Evolutionary conservation across 2,113 vertebrate genomes (phyloP), one percentile per base, ranked within the genome.

Genomic region (Triplophysa rosa): DNA sequence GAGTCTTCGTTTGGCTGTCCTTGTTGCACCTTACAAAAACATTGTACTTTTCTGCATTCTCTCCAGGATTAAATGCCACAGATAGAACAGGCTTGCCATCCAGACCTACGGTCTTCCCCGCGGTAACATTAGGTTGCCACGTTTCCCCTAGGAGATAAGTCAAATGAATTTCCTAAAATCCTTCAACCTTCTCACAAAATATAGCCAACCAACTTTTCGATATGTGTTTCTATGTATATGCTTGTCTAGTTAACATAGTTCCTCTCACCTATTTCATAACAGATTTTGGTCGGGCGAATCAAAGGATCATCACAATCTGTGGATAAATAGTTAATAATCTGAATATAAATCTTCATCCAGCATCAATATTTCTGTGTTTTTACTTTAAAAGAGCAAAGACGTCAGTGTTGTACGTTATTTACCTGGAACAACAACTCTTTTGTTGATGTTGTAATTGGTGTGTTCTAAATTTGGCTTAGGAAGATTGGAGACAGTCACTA

Each of bases 401-500:
- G 52, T 33, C 26, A 24, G 63, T 37, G 10, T 29, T 29, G 3
- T 37, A 37, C 6, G 16, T 14, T 9, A 76, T 88, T 73, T 80
- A 94, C 93, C 87, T 26, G 88, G 87, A 42, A 92, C 87, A 0
- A 0, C 3, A 24, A 93, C 0, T 0, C 11, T 24, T 2, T 1
- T 0, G 8, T 61, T 63, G 63, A 93, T 47, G 16, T 90, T 68
- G 12, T 89, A 89, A 72, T 0, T 0, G 61, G 80, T 90, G 82
- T 92, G 70, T 11, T 13, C 2, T 2, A 82, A 0, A 33, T 90
- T 87, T 16, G 90, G 90, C 87, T 89, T 91, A 17, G 93, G 93
- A 62, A 93, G 90, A 86, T 91, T 93, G 62, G 85, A 85, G 47
- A 91, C 87, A 2, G 90, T 90, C 62, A 93, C 86, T 2, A 1